Conservation (phyloP, 2,888 invertebrate species). For the Zhuqinia jingwanae region DNA sequence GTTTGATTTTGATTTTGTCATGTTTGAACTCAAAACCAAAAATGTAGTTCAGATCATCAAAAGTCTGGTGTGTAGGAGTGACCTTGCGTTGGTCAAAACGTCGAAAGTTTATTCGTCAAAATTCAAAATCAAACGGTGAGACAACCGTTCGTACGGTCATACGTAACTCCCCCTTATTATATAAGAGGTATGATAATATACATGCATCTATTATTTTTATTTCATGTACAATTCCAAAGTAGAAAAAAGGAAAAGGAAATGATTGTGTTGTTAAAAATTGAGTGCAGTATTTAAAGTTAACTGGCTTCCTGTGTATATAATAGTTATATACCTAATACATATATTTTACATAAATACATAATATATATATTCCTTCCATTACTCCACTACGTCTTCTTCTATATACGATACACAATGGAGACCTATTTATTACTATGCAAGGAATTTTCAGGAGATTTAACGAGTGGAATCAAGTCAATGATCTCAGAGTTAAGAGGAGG, state of each 20-base stretch:
- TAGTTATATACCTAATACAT: neutral
- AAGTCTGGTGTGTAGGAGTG: too few species aligned
- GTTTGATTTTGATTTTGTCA: too few species aligned
- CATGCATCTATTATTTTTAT: too few species aligned
- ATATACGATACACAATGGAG: neutral
- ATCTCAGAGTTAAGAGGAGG: constrained; percentile 71
- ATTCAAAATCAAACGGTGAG: too few species aligned
- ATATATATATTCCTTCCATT: neutral
- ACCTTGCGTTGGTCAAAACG: too few species aligned
- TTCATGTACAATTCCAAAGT: neutral
- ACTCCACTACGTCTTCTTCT: neutral
- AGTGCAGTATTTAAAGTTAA: neutral
- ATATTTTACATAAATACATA: neutral
- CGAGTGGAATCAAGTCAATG: constrained; percentile 71
- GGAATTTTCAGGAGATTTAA: constrained; percentile 61
- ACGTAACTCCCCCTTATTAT: too few species aligned
- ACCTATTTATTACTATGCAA: constrained; percentile 57
- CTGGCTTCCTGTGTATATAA: neutral
- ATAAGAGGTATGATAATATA: too few species aligned
- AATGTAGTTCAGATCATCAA: too few species aligned
- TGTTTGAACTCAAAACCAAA: too few species aligned
- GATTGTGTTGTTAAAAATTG: constrained; percentile 42
- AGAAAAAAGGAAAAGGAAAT: constrained; percentile 24
- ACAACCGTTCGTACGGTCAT: too few species aligned
- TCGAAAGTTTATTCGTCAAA: too few species aligned